Conservation (phyloP, 2,888 invertebrate genomes). For the Stomorhina lunata region DNA sequence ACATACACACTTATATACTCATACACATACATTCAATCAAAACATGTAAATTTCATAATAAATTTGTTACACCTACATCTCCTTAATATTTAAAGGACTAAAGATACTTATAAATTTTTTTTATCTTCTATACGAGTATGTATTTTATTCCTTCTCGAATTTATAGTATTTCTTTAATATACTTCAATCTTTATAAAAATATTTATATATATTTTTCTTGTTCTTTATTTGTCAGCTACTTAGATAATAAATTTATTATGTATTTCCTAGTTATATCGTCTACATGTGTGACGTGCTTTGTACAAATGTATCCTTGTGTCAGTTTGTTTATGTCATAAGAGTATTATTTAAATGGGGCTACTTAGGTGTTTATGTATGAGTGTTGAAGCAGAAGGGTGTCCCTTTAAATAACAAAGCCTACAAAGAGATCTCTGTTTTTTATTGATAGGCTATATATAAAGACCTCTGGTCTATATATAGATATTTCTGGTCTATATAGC, state of each 20-base stretch:
- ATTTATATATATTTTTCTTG: neutral
- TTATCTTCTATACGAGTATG: neutral
- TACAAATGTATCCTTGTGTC: neutral
- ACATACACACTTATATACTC: neutral
- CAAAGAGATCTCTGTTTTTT: too few species aligned
- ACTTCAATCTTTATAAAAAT: too few species aligned
- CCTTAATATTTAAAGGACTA: neutral
- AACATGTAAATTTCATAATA: constrained; percentile 29
- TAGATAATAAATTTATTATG: constrained; percentile 43
- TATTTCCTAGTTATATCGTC: neutral
- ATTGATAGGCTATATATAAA: too few species aligned
- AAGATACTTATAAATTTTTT: neutral
- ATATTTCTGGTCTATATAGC: too few species aligned
- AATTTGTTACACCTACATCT: neutral
- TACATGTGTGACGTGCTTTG: too few species aligned
- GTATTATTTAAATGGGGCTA: constrained; percentile 32
- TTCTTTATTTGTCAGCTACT: constrained; percentile 4
- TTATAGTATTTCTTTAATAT: too few species aligned
- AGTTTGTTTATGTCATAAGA: constrained; percentile 2
- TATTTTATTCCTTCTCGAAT: neutral
- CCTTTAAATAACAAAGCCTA: neutral
- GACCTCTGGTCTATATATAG: too few species aligned
- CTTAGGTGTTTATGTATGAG: neutral
- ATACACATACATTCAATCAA: neutral
- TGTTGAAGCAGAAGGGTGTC: neutral